phyloP scores from a whole-genome alignment of 2,797 vertebrate species.

The Nothura maculosa region DNA sequence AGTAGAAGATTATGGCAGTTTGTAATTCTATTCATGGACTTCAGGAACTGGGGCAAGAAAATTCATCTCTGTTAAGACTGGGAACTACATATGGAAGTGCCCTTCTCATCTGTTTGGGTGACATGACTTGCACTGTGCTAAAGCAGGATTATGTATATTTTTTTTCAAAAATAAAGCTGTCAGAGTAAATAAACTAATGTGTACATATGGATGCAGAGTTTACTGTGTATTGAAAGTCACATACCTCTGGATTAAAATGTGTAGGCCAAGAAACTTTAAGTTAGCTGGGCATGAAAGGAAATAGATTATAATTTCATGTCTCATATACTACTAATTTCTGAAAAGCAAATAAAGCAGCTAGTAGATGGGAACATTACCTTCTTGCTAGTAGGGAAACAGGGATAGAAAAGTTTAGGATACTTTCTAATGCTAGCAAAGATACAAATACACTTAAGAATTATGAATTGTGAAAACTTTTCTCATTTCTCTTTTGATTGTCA shows the following conservation, averaged over 20 bases:
- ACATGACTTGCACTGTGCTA: not conserved
- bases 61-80: not conserved
- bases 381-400: constrained; percentile 60
- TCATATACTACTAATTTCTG: not conserved
- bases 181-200: not conserved
- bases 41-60: not conserved
- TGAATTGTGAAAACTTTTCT: not conserved
- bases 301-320: not conserved
- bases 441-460: not conserved
- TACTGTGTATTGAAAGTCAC: not conserved
- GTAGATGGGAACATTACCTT: constrained; percentile 10
- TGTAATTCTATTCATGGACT: not conserved
- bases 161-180: not conserved
- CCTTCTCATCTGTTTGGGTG: not conserved
- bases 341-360: constrained; percentile 46
- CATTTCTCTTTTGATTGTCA: not conserved
- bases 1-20: not conserved
- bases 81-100: not conserved
- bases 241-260: not conserved
- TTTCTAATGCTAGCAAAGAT: not conserved
- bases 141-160: not conserved
- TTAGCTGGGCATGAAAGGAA: not conserved
- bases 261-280: not conserved
- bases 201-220: not conserved
- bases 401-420: not conserved